Base-by-base conservation (phyloP, 1,140 invertebrate species). In the Polypedilum vanderplanki region DNA sequence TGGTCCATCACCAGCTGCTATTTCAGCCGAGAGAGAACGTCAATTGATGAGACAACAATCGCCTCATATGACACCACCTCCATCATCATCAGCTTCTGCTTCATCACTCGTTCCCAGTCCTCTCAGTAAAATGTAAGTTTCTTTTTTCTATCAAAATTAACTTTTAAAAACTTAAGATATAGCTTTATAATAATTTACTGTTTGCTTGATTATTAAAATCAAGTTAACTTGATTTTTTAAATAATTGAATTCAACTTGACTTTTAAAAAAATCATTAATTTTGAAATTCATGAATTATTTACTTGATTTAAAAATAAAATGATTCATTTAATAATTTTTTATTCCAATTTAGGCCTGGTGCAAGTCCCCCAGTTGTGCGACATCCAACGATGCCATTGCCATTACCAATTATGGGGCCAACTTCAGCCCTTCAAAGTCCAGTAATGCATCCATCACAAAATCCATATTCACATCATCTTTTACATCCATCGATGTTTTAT, bases 401-500 rank as follows among this genome's bases (percentile, higher is more conserved):
- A 18, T 76, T 81, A 76, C 82, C 80, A 3, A 76, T 82, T 24
- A 81, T 83, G 67, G 80, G 80, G 1, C 70, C 40, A 74, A 78
- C 80, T 10, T 80, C 81, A 18, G 79, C 79, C 24, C 80, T 80
- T 24, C 80, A 82, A 18, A 79, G 80, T 7, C 82, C 79, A 76
- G 82, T 79, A 10, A 79, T 82, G 18, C 81, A 83, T 77, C 81
- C 81, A 7, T 81, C 81, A 0, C 82, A 84, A 70, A 81, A 80
- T 67, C 80, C 81, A 40, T 83, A 83, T 73, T 80, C 80, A 8
- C 82, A 83, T 75, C 82, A 81, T 46, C 74, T 82, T 40, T 77
- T 82, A 46, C 81, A 82, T 79, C 81, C 81, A 0, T 82, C 81
- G 75, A 80, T 83, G 70, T 83, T 83, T 67, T 83, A 83, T 74